Evolutionary conservation across 2,888 invertebrate species (phyloP).

Genomic region (Calliopum simillimum): DNA sequence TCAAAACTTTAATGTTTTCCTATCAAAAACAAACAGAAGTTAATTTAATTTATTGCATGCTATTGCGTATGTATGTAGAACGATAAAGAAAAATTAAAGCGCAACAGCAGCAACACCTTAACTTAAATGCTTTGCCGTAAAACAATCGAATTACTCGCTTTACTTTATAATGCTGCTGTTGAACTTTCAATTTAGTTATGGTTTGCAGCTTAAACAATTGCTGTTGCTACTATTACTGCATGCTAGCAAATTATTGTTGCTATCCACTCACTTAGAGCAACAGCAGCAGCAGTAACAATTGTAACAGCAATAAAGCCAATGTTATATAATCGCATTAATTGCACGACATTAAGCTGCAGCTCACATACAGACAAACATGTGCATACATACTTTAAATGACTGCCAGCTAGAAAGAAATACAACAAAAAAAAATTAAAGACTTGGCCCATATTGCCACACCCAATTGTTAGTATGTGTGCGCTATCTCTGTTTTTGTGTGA

Average conservation of each 20-base stretch:
- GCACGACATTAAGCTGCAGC: constrained; percentile 33
- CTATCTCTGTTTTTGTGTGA: neutral
- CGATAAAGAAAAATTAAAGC: no score
- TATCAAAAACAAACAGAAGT: no score
- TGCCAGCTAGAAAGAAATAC: neutral
- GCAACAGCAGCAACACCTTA: no score
- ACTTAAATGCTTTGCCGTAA: no score
- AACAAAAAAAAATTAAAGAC: neutral
- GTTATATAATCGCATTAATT: constrained; percentile 33
- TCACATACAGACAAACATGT: neutral
- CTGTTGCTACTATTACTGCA: constrained; percentile 13
- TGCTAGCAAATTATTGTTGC: neutral
- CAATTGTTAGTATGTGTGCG: neutral
- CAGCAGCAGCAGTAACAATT: constrained; percentile 4
- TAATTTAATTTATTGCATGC: no score
- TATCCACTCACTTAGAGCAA: constrained; percentile 14
- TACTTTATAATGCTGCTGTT: no score
- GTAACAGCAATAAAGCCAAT: constrained; percentile 13
- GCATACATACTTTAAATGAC: neutral
- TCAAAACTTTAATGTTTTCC: no score
- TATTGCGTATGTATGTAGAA: no score
- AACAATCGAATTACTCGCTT: no score
- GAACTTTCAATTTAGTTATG: no score
- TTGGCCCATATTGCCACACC: constrained; percentile 24
- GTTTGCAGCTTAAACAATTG: constrained; percentile 8